A percentile compares a stretch with the other conserved stretches of the same genome.
These are phyloP conservation scores for Calonectris borealis DNA, from an alignment of 2,113 vertebrate genomes.

Conservation along the genomic window DNA sequence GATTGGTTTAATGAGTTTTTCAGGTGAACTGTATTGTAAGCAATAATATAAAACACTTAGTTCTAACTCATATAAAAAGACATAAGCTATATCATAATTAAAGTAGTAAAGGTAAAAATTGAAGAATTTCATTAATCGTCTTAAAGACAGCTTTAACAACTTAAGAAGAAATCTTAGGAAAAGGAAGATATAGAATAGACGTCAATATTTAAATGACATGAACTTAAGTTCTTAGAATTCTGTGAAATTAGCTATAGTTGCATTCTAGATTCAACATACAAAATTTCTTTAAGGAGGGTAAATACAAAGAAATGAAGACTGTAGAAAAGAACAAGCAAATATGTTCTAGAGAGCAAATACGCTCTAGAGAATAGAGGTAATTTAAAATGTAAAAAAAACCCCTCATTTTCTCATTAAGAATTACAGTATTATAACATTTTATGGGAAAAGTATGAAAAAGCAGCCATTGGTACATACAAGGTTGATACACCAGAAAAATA, in stretches of 20 bases:
- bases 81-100: not conserved
- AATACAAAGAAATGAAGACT: not conserved
- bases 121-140: not conserved
- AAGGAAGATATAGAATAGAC: not conserved
- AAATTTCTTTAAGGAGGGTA: not conserved
- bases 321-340: not conserved
- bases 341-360: not conserved
- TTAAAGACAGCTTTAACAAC: not conserved
- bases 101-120: not conserved
- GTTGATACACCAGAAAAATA: not conserved
- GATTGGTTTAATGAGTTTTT: not conserved
- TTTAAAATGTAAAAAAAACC: not conserved
- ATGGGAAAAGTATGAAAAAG: not conserved
- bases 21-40: not conserved
- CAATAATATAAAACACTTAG: not conserved
- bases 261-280: not conserved
- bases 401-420: not conserved
- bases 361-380: not conserved
- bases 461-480: not conserved
- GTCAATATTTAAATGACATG: not conserved
- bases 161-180: not conserved
- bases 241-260: not conserved
- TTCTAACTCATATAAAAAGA: not conserved
- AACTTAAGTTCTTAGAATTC: not conserved
- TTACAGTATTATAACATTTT: not conserved